Evolutionary conservation across 2,113 vertebrate species (phyloP), one percentile per base, ranked within the genome.

Genomic region (Laticauda laticaudata): DNA sequence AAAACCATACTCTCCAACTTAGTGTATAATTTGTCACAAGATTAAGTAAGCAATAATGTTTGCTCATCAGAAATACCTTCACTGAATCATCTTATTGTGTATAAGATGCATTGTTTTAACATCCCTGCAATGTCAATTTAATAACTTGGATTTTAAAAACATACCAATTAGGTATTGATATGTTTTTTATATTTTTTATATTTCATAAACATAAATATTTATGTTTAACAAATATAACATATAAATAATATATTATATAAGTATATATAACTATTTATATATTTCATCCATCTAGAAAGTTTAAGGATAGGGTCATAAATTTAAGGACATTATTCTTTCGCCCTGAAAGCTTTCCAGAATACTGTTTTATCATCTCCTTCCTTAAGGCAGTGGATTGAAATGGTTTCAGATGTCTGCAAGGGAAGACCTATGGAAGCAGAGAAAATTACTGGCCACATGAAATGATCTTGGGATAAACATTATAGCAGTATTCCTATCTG

Each of bases 331-430:
- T 88, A 87, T 92, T 34, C 0, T 43, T 56, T 34, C 55, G 20
- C 18, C 24, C 87, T 61, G 69, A 39, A 48, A 86, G 45, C 34
- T 93, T 93, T 86, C 18, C 57, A 45, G 88, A 57, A 89, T 39
- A 55, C 10, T 92, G 8, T 14, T 9, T 48, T 92, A 87, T 87
- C 18, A 75, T 91, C 61, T 48, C 87, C 86, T 90, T 0, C 0
- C 87, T 55, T 91, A 86, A 92, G 87, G 94, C 94, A 87, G 86
- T 56, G 93, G 92, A 94, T 93, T 53, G 86, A 53, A 85, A 0
- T 12, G 20, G 23, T 89, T 75, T 91, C 69, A 34, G 86, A 56
- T 87, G 45, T 54, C 88, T 92, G 23, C 12, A 45, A 29, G 89
- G 88, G n/a, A 93, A 93, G 29, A 64, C 55, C 61, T 23, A 81